Evolutionary conservation across 2,888 invertebrate species (phyloP).

Genomic region (Dendrolimus pini): DNA sequence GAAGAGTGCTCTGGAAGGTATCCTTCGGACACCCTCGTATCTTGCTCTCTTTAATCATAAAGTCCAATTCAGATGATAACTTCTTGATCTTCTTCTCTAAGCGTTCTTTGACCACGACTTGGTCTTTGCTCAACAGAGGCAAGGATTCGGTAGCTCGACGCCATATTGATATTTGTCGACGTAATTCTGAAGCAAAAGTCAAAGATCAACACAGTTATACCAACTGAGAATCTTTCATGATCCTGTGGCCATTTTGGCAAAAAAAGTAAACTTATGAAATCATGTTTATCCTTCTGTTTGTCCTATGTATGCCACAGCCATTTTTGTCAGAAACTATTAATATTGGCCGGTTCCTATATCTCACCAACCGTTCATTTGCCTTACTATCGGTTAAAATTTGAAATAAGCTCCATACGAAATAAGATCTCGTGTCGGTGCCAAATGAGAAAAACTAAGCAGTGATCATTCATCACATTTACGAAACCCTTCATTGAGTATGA

Average conservation of each 20-base stretch:
- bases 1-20: conserved; percentile 81
- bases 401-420: too few species aligned
- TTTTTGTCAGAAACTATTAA: too few species aligned
- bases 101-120: conserved; percentile 85
- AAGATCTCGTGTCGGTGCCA: too few species aligned
- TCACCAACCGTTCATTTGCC: too few species aligned
- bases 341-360: too few species aligned
- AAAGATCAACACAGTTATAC: neutral
- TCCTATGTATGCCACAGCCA: too few species aligned
- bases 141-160: conserved; percentile 85
- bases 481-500: too few species aligned
- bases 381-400: too few species aligned
- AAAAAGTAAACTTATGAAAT: neutral
- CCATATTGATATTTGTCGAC: conserved; percentile 92
- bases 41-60: conserved; percentile 37
- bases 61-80: conserved; percentile 62
- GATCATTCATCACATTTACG: too few species aligned
- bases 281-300: too few species aligned
- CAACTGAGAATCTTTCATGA: neutral
- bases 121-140: conserved; percentile 88
- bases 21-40: conserved; percentile 56
- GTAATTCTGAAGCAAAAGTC: conserved; percentile 78
- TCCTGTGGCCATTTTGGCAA: too few species aligned
- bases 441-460: too few species aligned
- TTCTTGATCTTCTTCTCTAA: conserved; percentile 83